Evolutionary conservation across 1,140 invertebrate species (phyloP).

Genomic region (Camponotus floridanus): DNA sequence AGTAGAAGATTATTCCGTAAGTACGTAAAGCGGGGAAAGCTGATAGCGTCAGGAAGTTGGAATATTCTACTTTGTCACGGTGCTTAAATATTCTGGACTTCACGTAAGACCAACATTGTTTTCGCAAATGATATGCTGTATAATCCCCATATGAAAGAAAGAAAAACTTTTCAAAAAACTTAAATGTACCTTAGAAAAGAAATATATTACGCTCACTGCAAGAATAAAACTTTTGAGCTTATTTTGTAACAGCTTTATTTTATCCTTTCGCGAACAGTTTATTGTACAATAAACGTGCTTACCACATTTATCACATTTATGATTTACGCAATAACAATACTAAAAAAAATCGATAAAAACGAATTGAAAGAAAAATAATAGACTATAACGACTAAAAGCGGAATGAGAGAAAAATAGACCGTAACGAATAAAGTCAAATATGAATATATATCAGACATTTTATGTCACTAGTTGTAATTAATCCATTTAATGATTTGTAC

Average conservation of each 20-base stretch:
- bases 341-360: background rate
- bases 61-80: constrained; percentile 49
- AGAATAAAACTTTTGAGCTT: constrained; percentile 29
- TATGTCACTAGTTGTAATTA: constrained; percentile 2
- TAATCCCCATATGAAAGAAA: constrained; percentile 26
- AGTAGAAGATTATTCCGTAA: constrained; percentile 1
- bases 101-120: constrained; percentile 54
- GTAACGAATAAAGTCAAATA: background rate
- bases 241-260: constrained; percentile 20
- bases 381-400: background rate
- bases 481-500: constrained; percentile 10
- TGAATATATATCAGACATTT: constrained; percentile 1
- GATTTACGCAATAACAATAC: background rate
- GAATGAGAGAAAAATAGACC: background rate
- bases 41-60: constrained; percentile 47
- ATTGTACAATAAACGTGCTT: background rate
- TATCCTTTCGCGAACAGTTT: background rate
- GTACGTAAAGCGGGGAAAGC: constrained; percentile 36
- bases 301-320: background rate
- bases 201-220: constrained; percentile 4
- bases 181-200: constrained; percentile 18
- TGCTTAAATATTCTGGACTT: constrained; percentile 49
- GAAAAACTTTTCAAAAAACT: constrained; percentile 43
- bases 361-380: background rate
- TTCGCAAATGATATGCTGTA: constrained; percentile 43